phyloP scores from a whole-genome alignment of 2,888 invertebrate species.

The Bembecia ichneumoniformis region DNA sequence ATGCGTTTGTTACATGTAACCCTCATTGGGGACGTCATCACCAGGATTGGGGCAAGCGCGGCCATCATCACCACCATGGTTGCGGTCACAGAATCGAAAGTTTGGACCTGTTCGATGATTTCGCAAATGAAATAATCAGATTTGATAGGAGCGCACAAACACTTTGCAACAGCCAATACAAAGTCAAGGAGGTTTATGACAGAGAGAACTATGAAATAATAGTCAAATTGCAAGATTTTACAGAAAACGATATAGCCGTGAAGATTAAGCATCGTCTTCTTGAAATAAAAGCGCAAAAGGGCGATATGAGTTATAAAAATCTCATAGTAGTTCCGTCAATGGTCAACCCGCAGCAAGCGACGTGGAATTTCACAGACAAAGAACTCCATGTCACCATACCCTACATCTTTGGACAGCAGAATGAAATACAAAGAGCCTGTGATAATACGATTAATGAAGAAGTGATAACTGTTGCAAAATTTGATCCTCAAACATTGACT shows the following conservation, averaged over 20 bases:
- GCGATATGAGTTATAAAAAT: neutral
- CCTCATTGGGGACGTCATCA: neutral
- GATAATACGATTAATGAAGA: neutral
- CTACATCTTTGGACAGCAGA: neutral
- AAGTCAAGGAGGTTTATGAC: neutral
- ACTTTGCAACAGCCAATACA: neutral
- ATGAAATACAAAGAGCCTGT: neutral
- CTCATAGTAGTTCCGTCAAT: neutral
- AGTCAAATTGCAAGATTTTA: constrained; percentile 2
- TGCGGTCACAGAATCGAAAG: neutral
- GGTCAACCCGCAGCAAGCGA: neutral
- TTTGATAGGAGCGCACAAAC: neutral
- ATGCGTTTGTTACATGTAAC: neutral
- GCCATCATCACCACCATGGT: neutral
- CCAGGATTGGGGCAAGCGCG: neutral
- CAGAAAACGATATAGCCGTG: constrained; percentile 3
- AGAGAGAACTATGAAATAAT: neutral
- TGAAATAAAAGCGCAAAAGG: neutral
- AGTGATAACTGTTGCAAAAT: neutral
- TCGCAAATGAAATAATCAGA: neutral
- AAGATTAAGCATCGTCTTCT: constrained; percentile 7
- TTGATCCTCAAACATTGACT: neutral
- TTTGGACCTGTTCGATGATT: neutral
- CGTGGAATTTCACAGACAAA: neutral
- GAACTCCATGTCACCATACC: neutral